Evolutionary conservation across 2,797 vertebrate species (phyloP).

Genomic region (Potorous gilbertii): DNA sequence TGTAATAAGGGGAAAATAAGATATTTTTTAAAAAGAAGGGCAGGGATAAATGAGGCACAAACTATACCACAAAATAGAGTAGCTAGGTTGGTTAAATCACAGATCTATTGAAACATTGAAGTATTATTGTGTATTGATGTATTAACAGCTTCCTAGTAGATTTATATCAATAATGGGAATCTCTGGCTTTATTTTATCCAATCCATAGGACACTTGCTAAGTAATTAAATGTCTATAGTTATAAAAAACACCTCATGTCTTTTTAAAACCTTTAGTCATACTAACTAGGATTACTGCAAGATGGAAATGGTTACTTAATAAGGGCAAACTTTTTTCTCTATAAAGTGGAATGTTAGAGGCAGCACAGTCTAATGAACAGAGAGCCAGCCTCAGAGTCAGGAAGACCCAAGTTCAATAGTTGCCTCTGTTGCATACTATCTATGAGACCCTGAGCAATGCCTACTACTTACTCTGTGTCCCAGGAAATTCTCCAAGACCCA

Average conservation of each 20-base stretch:
- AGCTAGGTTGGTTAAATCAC: not conserved
- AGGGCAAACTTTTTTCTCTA: not conserved
- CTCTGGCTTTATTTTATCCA: not conserved
- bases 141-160: not conserved
- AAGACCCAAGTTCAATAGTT: not conserved
- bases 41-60: not conserved
- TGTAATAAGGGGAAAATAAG: not conserved
- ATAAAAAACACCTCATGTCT: not conserved
- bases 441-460: not conserved
- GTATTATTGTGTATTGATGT: not conserved
- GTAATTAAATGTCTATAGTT: not conserved
- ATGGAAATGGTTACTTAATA: slow-evolving; percentile 22
- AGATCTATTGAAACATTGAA: not conserved
- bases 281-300: not conserved
- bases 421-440: not conserved
- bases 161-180: not conserved
- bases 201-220: not conserved
- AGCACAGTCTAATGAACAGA: not conserved
- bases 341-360: not conserved
- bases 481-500: not conserved
- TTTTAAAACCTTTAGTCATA: not conserved
- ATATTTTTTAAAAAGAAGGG: not conserved
- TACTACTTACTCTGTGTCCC: not conserved
- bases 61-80: not conserved
- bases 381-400: not conserved